Percentiles rank a stretch among this genome's conserved stretches.
These are phyloP conservation scores for Scaptomyza tumidula DNA, from an alignment of 2,888 invertebrate genomes.

Conservation along the genomic window DNA sequence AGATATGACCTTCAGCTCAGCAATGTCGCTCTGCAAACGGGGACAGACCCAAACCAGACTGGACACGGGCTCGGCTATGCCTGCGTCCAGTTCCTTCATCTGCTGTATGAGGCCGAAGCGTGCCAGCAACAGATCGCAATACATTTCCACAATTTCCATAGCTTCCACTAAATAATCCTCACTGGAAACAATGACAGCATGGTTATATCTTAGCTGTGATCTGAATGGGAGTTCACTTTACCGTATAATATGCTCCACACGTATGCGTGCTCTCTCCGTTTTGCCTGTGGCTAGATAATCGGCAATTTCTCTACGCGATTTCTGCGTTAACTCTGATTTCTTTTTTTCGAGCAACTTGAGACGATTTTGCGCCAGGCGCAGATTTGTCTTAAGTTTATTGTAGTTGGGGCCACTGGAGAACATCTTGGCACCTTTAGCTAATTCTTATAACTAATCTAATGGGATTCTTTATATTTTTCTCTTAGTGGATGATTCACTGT, in stretches of 20 bases:
- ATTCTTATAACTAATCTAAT: conserved; percentile 16
- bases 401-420: conserved; percentile 97
- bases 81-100: conserved; percentile 98
- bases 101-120: conserved; percentile 98
- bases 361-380: conserved; percentile 96
- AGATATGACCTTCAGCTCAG: conserved; percentile 91
- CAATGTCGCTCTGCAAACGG: conserved; percentile 93
- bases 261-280: conserved; percentile 95
- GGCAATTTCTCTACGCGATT: conserved; percentile 97
- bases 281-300: conserved; percentile 96
- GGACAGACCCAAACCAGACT: conserved; percentile 97
- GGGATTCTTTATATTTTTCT: conserved; percentile 14
- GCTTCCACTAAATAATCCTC: conserved; percentile 99
- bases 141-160: conserved; percentile 99
- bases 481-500: conserved; percentile 60
- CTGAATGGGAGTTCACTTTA: conserved; percentile 69
- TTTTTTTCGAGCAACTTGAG: conserved; percentile 98
- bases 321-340: conserved; percentile 97
- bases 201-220: background rate
- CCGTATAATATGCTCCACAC: conserved; percentile 99
- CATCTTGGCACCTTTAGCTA: conserved; percentile 86
- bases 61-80: conserved; percentile 97
- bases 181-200: conserved; percentile 84
- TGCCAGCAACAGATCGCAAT: conserved; percentile 97
- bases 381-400: conserved; percentile 97